These are phyloP conservation scores for Leptocoma aspasia DNA, from an alignment of 2,113 vertebrate species.

Conservation along the genomic window DNA sequence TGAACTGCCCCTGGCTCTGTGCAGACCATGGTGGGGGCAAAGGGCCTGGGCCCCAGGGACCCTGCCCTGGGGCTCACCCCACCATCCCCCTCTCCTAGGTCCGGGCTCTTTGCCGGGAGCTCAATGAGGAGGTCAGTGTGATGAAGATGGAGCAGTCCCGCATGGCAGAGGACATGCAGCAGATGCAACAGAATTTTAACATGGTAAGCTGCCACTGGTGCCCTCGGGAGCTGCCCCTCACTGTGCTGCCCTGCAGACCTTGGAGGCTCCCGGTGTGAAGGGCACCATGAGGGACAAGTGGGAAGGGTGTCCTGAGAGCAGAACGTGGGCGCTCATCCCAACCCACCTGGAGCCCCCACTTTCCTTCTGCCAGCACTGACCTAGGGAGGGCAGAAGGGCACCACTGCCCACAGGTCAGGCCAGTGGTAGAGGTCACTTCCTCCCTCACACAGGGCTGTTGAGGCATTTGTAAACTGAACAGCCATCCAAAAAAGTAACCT, in stretches of 20 bases:
- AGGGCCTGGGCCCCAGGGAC: not conserved
- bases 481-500: not conserved
- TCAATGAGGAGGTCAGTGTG: not conserved
- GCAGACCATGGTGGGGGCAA: not conserved
- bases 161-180: not conserved
- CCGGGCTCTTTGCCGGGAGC: not conserved
- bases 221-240: not conserved
- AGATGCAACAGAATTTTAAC: not conserved
- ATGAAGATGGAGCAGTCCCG: not conserved
- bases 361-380: not conserved
- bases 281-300: not conserved
- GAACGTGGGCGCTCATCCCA: rapidly evolving
- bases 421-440: not conserved
- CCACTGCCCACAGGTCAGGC: not conserved
- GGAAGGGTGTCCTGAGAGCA: not conserved
- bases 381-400: not conserved
- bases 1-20: not conserved
- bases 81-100: not conserved
- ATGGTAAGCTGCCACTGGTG: not conserved
- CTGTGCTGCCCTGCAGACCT: not conserved
- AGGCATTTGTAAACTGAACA: not conserved
- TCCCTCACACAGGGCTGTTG: not conserved
- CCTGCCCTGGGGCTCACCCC: not conserved
- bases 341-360: not conserved
- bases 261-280: not conserved